These are phyloP conservation scores for Ctenodactylus gundi DNA, from an alignment of 2,113 vertebrate genomes.

Conservation along the genomic window DNA sequence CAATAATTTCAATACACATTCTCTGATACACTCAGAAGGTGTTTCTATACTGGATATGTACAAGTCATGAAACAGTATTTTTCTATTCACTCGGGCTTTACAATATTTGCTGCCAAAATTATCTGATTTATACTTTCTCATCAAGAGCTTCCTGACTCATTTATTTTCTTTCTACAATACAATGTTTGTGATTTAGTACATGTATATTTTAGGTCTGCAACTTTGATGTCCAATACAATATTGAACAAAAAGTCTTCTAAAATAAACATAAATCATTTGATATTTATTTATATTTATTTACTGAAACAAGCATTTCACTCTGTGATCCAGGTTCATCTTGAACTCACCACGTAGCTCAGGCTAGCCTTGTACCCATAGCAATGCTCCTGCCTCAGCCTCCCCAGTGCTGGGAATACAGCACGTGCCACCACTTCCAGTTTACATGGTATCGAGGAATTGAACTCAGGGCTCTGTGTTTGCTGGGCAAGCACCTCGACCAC, in stretches of 20 bases:
- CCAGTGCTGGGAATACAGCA: too few species aligned
- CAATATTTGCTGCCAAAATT: constrained; percentile 20
- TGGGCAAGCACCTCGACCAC: too few species aligned
- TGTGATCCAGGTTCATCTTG: too few species aligned
- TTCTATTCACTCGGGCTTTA: not conserved
- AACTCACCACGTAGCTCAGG: too few species aligned
- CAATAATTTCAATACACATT: not conserved
- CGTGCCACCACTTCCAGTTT: too few species aligned
- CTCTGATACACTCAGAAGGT: not conserved
- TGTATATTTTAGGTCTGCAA: not conserved
- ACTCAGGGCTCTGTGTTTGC: too few species aligned
- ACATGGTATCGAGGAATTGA: too few species aligned
- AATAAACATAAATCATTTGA: not conserved
- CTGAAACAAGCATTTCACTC: too few species aligned
- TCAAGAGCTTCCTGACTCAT: not conserved
- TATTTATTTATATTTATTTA: too few species aligned
- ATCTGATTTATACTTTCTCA: not conserved
- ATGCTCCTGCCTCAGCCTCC: too few species aligned
- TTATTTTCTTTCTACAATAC: not conserved
- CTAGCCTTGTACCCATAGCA: too few species aligned
- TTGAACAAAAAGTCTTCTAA: not conserved
- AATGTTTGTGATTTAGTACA: not conserved
- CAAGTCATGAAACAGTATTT: not conserved
- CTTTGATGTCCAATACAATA: not conserved
- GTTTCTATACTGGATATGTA: not conserved